phyloP scores from a whole-genome alignment of 1,140 invertebrate species.

The Drusus annulatus region DNA sequence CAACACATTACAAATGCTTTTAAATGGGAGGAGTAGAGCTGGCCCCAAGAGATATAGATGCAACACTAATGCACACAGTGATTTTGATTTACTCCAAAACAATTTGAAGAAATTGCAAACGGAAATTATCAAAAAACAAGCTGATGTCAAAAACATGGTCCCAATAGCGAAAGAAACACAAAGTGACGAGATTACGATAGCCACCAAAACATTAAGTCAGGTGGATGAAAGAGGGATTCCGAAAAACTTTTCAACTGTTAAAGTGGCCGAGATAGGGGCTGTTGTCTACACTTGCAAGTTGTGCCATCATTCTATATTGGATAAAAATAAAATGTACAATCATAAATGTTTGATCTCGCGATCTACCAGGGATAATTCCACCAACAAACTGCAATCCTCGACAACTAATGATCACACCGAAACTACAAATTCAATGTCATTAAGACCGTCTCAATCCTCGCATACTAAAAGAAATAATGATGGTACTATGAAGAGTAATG shows the following conservation, averaged over 20 bases:
- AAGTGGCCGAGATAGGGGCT: conserved; percentile 23
- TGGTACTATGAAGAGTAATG: no score
- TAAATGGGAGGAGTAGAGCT: not conserved
- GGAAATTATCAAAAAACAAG: not conserved
- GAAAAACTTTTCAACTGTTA: conserved; percentile 7
- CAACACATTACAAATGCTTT: not conserved
- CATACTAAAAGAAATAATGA: not conserved
- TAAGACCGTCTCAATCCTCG: not conserved
- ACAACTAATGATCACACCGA: not conserved
- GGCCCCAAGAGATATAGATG: not conserved
- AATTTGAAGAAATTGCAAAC: conserved; percentile 14
- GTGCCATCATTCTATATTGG: conserved; percentile 36
- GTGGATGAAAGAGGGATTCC: not conserved
- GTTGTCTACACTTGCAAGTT: conserved; percentile 42
- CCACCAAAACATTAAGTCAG: not conserved
- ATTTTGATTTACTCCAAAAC: not conserved
- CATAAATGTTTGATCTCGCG: conserved; percentile 9
- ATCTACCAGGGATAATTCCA: conserved; percentile 1
- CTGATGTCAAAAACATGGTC: no score
- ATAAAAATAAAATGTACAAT: conserved; percentile 31
- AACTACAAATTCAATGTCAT: not conserved
- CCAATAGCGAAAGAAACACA: not conserved
- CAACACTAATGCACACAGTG: not conserved
- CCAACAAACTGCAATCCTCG: not conserved
- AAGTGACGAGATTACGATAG: not conserved